Percentiles rank a stretch among this genome's conserved stretches.
These are phyloP conservation scores for Trichomalopsis sarcophagae DNA, from an alignment of 1,140 invertebrate genomes.

Conservation along the genomic window DNA sequence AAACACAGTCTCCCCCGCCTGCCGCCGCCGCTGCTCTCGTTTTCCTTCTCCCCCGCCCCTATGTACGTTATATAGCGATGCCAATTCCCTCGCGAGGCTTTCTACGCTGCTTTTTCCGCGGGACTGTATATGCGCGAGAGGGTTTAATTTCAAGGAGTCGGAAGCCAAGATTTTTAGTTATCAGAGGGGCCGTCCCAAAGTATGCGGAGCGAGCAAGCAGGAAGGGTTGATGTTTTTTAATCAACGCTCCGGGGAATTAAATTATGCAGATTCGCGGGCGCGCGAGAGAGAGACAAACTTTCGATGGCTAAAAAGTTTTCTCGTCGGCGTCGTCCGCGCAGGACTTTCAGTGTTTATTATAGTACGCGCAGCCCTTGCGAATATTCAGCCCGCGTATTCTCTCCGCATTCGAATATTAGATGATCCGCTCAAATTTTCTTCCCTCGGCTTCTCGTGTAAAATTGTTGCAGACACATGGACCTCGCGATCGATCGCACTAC, in stretches of 20 bases:
- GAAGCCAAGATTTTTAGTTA: conserved; percentile 30
- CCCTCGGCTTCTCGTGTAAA: too few relatives aligned
- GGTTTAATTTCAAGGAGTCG: conserved; percentile 36
- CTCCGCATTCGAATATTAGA: conserved; percentile 16
- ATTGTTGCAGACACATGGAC: too few relatives aligned
- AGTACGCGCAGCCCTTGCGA: neutral
- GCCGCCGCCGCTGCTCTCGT: neutral
- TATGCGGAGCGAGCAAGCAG: neutral
- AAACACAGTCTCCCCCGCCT: conserved; percentile 61
- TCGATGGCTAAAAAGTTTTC: conserved; percentile 45
- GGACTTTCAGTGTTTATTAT: conserved; percentile 14
- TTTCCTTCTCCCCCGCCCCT: conserved; percentile 20
- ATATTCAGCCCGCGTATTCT: conserved; percentile 31
- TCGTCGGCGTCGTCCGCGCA: conserved; percentile 9
- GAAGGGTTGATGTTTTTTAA: conserved; percentile 53
- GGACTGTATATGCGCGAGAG: neutral
- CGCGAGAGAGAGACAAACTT: conserved; percentile 24
- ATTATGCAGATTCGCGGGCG: conserved; percentile 46
- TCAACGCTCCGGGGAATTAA: conserved; percentile 50
- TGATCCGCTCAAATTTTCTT: neutral
- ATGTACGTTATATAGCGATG: neutral
- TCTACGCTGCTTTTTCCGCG: neutral
- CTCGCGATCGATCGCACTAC: too few relatives aligned
- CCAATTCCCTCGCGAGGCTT: conserved; percentile 14
- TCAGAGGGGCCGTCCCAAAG: neutral